phyloP scores from a whole-genome alignment of 2,113 vertebrate genomes.

The Gorilla gorilla region DNA sequence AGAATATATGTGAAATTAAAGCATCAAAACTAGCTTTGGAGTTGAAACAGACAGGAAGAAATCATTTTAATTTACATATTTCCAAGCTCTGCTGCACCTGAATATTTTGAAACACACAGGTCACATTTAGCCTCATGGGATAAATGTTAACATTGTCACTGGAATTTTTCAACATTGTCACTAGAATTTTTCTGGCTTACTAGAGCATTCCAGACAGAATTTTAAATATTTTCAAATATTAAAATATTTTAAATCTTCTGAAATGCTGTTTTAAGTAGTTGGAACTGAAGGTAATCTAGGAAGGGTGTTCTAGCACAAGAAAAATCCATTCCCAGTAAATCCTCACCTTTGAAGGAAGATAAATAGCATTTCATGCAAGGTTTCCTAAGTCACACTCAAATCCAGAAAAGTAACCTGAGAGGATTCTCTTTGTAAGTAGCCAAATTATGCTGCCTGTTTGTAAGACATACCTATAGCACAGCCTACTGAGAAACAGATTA shows the following conservation, averaged over 20 bases:
- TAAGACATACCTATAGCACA: neutral
- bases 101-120: neutral
- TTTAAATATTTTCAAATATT: neutral
- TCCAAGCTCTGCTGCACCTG: neutral
- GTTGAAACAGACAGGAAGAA: neutral
- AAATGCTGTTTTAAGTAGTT: neutral
- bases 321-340: neutral
- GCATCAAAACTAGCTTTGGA: neutral
- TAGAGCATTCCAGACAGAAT: neutral
- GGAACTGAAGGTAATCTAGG: neutral
- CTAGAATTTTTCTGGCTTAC: neutral
- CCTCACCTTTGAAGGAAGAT: neutral
- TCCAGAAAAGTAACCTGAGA: neutral
- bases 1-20: neutral
- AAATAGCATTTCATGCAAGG: neutral
- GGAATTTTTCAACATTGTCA: neutral
- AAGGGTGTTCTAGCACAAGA: neutral
- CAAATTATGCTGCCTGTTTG: neutral
- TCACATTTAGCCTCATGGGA: neutral
- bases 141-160: neutral
- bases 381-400: neutral
- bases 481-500: neutral
- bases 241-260: neutral
- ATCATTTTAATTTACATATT: neutral
- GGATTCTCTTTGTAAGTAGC: neutral